Percentiles rank a stretch among this genome's conserved stretches.
These are phyloP conservation scores for Corynorhinus townsendii DNA, from an alignment of 2,113 vertebrate genomes.

Conservation along the genomic window DNA sequence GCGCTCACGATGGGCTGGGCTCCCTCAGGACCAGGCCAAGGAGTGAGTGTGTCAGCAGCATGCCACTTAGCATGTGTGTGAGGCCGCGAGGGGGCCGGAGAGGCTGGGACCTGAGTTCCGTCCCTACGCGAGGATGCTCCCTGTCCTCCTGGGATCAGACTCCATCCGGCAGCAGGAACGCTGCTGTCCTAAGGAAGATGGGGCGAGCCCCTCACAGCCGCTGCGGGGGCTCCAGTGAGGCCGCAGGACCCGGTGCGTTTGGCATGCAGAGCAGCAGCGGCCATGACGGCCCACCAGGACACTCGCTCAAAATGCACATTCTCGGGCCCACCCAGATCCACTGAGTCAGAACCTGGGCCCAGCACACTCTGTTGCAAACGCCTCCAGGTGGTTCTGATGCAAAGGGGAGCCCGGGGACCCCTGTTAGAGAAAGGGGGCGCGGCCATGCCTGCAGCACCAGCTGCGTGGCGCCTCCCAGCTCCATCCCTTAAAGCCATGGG, in stretches of 20 bases:
- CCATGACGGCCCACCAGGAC: not conserved
- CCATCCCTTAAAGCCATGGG: not conserved
- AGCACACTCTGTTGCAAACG: not conserved
- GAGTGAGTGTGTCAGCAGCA: slow-evolving; percentile 56
- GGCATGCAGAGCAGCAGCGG: not conserved
- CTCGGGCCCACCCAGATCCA: not conserved
- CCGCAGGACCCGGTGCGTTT: not conserved
- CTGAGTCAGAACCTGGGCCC: not conserved
- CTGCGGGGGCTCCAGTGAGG: slow-evolving; percentile 33
- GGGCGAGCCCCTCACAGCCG: not conserved
- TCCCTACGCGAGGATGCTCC: slow-evolving; percentile 45
- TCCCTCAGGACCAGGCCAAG: slow-evolving; percentile 57
- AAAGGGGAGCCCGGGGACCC: not conserved
- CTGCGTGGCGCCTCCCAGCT: not conserved
- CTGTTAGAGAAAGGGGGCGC: not conserved
- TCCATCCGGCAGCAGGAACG: slow-evolving; percentile 37
- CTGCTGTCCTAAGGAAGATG: slow-evolving; percentile 48
- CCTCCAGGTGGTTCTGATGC: not conserved
- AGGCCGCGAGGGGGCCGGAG: slow-evolving; percentile 48
- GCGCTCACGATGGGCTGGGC: slow-evolving; percentile 51
- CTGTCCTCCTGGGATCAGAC: slow-evolving; percentile 44
- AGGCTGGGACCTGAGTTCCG: slow-evolving; percentile 43
- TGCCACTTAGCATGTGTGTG: slow-evolving; percentile 52
- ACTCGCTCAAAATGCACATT: slow-evolving; percentile 45
- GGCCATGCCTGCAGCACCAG: not conserved